Evolutionary conservation across 2,797 vertebrate genomes (phyloP).

Genomic region (Mareca penelope): DNA sequence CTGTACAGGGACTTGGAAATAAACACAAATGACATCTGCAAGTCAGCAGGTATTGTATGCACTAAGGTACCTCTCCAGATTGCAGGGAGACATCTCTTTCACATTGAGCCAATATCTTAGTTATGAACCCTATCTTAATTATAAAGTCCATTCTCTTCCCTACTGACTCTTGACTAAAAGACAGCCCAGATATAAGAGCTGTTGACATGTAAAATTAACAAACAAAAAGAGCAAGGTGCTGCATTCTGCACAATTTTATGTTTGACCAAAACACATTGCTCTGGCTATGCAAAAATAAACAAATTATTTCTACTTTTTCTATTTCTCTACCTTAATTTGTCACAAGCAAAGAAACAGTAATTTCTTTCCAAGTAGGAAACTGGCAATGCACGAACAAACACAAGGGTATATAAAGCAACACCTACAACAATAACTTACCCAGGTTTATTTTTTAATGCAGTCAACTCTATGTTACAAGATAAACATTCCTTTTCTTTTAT

Average conservation of each 20-base stretch:
- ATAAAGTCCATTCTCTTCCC: not conserved
- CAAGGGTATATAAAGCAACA: not conserved
- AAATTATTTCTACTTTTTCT: not conserved
- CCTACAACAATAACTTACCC: not conserved
- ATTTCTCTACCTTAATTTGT: not conserved
- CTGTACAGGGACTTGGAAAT: not conserved
- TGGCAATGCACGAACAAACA: not conserved
- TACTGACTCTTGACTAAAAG: not conserved
- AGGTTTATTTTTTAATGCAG: not conserved
- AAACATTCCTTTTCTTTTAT: not conserved
- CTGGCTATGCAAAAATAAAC: not conserved
- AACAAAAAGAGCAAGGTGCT: not conserved
- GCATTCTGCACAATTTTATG: not conserved
- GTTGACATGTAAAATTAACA: not conserved
- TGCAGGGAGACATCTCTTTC: not conserved
- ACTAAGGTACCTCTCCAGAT: not conserved
- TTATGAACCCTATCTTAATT: not conserved
- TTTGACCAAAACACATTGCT: not conserved
- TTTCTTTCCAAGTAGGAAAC: not conserved
- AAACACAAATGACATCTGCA: slow-evolving; percentile 3
- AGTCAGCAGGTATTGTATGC: not conserved
- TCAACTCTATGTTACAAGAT: not conserved
- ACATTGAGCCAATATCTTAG: not conserved
- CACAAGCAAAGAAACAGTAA: not conserved
- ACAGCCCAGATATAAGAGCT: not conserved